Percentiles rank a stretch among this genome's conserved stretches.
These are phyloP conservation scores for Lepidothrix coronata DNA, from an alignment of 2,113 vertebrate genomes.

Conservation along the genomic window DNA sequence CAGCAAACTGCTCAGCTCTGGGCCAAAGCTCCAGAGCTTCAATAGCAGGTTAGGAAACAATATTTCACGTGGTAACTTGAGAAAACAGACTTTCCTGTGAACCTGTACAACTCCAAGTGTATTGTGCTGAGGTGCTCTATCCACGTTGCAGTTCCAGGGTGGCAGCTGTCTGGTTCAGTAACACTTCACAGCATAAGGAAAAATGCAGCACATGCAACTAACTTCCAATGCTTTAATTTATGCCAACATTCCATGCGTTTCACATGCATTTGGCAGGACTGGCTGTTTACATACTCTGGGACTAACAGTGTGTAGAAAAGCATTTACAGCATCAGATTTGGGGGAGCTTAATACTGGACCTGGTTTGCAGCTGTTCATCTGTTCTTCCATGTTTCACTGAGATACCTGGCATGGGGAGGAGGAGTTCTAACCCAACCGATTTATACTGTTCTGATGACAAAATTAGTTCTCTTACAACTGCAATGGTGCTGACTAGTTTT, in stretches of 20 bases:
- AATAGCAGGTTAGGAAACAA: not conserved
- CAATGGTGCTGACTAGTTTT: not conserved
- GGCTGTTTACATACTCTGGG: not conserved
- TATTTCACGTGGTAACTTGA: not conserved
- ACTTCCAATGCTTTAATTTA: not conserved
- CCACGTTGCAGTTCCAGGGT: not conserved
- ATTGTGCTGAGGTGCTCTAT: not conserved
- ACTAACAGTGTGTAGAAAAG: not conserved
- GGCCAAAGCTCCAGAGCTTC: not conserved
- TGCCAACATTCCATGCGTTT: not conserved
- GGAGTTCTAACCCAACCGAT: accelerated
- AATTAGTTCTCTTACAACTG: not conserved
- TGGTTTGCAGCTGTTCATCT: no score
- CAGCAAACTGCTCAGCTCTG: not conserved
- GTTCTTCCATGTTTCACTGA: not conserved
- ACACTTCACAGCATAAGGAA: not conserved
- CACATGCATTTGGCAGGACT: not conserved
- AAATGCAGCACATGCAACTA: not conserved
- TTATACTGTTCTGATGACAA: not conserved
- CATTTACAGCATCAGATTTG: not conserved
- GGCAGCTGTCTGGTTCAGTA: not conserved
- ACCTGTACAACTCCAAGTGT: not conserved
- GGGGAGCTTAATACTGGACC: not conserved
- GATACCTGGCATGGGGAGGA: not conserved
- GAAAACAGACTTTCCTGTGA: not conserved